Conservation (phyloP, 2,797 vertebrate species). For the Chrysocyon brachyurus region DNA sequence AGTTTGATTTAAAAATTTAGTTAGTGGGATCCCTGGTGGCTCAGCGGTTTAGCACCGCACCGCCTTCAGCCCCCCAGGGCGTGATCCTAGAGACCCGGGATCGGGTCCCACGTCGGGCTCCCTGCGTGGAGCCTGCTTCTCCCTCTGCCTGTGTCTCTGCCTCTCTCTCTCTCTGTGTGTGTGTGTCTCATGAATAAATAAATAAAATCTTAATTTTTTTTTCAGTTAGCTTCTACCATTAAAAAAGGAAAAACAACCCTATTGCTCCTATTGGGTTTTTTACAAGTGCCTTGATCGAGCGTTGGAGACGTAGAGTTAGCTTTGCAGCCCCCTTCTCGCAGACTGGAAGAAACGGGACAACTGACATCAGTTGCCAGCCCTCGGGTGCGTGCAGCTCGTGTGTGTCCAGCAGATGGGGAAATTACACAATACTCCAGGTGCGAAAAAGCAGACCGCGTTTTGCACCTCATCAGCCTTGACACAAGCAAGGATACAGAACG, state of each 20-base stretch:
- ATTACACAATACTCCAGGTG: not conserved
- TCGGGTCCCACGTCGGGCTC: too few relatives aligned
- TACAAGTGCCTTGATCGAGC: not conserved
- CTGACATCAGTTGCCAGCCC: not conserved
- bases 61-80: too few relatives aligned
- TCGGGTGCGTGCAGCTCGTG: not conserved
- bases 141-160: too few relatives aligned
- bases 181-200: too few relatives aligned
- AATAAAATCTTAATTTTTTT: too few relatives aligned
- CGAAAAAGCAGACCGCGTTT: not conserved
- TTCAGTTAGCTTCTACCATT: not conserved
- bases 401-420: not conserved
- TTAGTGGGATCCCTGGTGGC: too few relatives aligned
- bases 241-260: not conserved
- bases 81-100: too few relatives aligned
- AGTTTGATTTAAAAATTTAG: not conserved
- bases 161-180: too few relatives aligned
- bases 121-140: too few relatives aligned
- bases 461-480: not conserved
- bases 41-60: too few relatives aligned
- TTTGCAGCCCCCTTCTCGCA: not conserved
- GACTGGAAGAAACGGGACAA: not conserved
- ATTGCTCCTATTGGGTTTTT: not conserved
- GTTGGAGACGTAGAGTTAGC: not conserved
- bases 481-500: not conserved